A percentile compares a stretch with the other conserved stretches of the same genome.
phyloP scores from a whole-genome alignment of 2,113 vertebrate species.

The Hirundichthys speculiger region DNA sequence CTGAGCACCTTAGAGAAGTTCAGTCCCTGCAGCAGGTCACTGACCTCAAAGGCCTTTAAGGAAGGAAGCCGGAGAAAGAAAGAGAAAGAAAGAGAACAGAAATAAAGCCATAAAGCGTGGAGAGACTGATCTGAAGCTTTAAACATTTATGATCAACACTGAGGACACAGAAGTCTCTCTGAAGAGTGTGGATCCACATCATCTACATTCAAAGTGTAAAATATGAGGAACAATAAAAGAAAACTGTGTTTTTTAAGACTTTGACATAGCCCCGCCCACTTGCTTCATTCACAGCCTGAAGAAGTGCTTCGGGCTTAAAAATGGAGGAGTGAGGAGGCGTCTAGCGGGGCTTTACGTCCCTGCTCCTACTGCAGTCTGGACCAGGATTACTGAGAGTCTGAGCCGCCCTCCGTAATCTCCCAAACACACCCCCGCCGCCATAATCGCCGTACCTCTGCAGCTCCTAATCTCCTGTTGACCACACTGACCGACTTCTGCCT shows the following conservation, averaged over 20 bases:
- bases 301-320: background rate
- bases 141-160: no score
- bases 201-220: no score
- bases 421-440: constrained; percentile 18
- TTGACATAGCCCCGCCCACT: background rate
- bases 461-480: constrained; percentile 59
- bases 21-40: constrained; percentile 93
- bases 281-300: background rate
- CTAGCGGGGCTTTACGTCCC: constrained; percentile 20
- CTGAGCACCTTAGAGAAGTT: constrained; percentile 95
- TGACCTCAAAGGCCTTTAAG: constrained; percentile 91
- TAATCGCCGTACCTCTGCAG: constrained; percentile 52
- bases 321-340: constrained; percentile 11
- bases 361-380: constrained; percentile 58
- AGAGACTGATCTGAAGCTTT: no score
- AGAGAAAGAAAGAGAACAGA: background rate
- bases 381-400: constrained; percentile 73
- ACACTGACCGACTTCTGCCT: constrained; percentile 27
- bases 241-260: no score
- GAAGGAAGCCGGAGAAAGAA: constrained; percentile 4
- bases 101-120: no score
- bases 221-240: no score
- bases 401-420: constrained; percentile 61
- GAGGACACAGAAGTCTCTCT: no score
- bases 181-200: no score